These are phyloP conservation scores for Schizaphis graminum DNA, from an alignment of 2,888 invertebrate genomes.

Conservation along the genomic window DNA sequence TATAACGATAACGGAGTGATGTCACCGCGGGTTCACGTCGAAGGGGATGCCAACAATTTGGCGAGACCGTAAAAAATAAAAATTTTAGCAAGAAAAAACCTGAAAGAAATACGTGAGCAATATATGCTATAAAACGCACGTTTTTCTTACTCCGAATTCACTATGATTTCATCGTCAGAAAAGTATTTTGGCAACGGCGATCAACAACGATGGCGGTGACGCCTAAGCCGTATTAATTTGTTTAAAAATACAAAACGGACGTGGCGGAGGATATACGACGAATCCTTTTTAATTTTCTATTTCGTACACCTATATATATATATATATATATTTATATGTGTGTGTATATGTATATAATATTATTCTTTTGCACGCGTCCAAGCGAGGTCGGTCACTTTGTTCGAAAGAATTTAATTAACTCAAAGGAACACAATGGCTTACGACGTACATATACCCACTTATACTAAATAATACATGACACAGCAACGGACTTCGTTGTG, in stretches of 20 bases:
- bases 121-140: not conserved
- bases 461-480: not conserved
- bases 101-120: not conserved
- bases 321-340: no score
- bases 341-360: no score
- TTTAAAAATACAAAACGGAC: slow-evolving; percentile 46
- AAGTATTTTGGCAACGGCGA: slow-evolving; percentile 43
- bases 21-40: slow-evolving; percentile 2
- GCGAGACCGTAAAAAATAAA: not conserved
- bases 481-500: not conserved
- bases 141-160: not conserved
- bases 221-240: not conserved
- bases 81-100: not conserved
- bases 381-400: not conserved
- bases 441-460: not conserved
- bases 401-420: slow-evolving; percentile 29
- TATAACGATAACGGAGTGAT: slow-evolving; percentile 46
- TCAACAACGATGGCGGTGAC: not conserved
- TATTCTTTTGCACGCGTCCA: slow-evolving; percentile 20
- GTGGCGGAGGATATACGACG: not conserved
- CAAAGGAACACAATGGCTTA: not conserved
- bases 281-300: slow-evolving; percentile 6
- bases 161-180: slow-evolving; percentile 49
- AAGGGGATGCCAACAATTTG: not conserved
- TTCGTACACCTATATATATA: no score